A percentile compares a stretch with the other conserved stretches of the same genome.
Evolutionary conservation across 2,113 vertebrate species (phyloP).

Genomic region (Eonycteris spelaea): DNA sequence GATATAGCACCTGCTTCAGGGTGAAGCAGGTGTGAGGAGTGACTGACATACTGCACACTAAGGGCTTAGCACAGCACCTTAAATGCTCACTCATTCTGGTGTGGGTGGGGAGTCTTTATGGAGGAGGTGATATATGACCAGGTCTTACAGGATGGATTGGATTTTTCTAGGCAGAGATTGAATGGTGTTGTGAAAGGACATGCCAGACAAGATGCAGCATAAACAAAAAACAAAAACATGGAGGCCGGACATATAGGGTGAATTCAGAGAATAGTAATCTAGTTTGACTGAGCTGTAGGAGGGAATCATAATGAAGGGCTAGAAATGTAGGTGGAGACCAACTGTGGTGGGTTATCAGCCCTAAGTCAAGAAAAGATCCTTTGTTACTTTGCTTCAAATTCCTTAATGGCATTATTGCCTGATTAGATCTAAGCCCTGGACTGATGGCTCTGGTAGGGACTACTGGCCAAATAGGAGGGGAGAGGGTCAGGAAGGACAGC

Average conservation of each 20-base stretch:
- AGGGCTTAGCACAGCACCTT: not conserved
- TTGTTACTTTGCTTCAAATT: not conserved
- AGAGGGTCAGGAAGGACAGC: not conserved
- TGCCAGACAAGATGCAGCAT: not conserved
- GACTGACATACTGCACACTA: not conserved
- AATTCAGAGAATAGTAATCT: not conserved
- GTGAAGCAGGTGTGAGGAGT: not conserved
- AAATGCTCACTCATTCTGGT: not conserved
- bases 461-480: not conserved
- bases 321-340: not conserved
- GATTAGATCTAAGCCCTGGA: not conserved
- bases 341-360: not conserved
- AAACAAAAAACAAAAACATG: slow-evolving; percentile 15
- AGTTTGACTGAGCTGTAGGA: not conserved
- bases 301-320: not conserved
- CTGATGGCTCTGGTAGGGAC: too few species aligned
- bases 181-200: slow-evolving; percentile 19
- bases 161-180: slow-evolving; percentile 13
- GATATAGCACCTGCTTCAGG: not conserved
- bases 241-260: not conserved
- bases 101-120: not conserved
- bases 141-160: not conserved
- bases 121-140: not conserved
- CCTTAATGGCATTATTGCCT: not conserved
- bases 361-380: not conserved